Percentiles rank a stretch among this genome's conserved stretches.
These are phyloP conservation scores for Lydus trimaculatus DNA, from an alignment of 2,888 invertebrate species.

Conservation along the genomic window DNA sequence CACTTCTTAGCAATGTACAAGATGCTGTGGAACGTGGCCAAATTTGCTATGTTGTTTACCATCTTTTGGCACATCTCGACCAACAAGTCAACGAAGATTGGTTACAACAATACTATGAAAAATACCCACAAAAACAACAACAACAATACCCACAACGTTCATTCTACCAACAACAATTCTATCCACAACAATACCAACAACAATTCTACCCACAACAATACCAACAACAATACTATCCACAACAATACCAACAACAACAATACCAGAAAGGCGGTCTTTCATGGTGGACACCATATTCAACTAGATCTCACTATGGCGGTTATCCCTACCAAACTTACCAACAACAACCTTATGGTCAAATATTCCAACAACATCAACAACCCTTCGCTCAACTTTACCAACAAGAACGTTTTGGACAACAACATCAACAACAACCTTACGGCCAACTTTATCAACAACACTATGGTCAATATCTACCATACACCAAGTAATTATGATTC, in stretches of 20 bases:
- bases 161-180: background rate
- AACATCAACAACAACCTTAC: background rate
- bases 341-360: background rate
- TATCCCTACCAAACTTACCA: background rate
- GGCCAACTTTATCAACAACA: background rate
- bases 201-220: conserved; percentile 1
- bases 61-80: background rate
- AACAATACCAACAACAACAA: conserved; percentile 6
- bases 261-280: background rate
- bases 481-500: background rate
- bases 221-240: background rate
- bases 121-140: conserved; percentile 5
- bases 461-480: background rate
- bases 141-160: background rate
- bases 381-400: background rate
- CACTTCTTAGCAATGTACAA: background rate
- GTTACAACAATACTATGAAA: background rate
- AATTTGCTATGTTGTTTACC: background rate
- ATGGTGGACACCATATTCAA: background rate
- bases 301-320: background rate
- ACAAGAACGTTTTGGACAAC: background rate
- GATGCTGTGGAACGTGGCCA: background rate
- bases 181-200: conserved; percentile 4
- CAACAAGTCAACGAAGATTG: background rate
- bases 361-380: background rate